Percentiles rank a stretch among this genome's conserved stretches.
Evolutionary conservation across 2,113 vertebrate species (phyloP).

Genomic region (Empidonax alnorum): DNA sequence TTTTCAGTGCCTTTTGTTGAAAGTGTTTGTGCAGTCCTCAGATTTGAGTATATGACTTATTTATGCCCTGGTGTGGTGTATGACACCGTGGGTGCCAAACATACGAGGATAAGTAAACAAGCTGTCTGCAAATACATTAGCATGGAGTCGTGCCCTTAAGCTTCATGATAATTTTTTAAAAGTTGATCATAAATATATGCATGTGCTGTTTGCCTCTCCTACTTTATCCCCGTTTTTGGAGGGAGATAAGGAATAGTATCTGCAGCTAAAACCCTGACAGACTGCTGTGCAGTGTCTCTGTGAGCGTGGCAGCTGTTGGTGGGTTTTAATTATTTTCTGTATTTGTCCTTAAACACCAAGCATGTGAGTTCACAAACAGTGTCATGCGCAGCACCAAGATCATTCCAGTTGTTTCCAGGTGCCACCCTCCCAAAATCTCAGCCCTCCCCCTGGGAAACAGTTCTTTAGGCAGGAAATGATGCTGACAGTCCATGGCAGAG

Average conservation of each 20-base stretch:
- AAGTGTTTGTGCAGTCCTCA: neutral
- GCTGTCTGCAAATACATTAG: neutral
- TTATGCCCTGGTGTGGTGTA: neutral
- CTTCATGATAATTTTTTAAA: neutral
- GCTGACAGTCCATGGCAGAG: fast-evolving
- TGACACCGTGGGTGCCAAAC: neutral
- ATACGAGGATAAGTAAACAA: neutral
- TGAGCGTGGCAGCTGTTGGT: fast-evolving
- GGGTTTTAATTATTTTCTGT: neutral
- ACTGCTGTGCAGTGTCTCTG: neutral
- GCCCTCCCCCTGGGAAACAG: neutral
- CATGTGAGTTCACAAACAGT: neutral
- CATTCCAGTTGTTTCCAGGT: neutral
- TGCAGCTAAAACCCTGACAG: neutral
- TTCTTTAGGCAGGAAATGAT: neutral
- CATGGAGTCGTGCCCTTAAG: neutral
- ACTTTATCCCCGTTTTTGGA: neutral
- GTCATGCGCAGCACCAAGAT: neutral
- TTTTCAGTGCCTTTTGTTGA: neutral
- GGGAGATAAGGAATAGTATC: neutral
- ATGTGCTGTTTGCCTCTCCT: neutral
- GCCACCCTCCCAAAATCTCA: fast-evolving
- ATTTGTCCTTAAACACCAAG: neutral
- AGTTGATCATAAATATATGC: neutral
- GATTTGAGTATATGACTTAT: neutral